Evolutionary conservation across 2,113 vertebrate genomes (phyloP), one percentile per base, ranked within the genome.

Genomic region (Pogona vitticeps): DNA sequence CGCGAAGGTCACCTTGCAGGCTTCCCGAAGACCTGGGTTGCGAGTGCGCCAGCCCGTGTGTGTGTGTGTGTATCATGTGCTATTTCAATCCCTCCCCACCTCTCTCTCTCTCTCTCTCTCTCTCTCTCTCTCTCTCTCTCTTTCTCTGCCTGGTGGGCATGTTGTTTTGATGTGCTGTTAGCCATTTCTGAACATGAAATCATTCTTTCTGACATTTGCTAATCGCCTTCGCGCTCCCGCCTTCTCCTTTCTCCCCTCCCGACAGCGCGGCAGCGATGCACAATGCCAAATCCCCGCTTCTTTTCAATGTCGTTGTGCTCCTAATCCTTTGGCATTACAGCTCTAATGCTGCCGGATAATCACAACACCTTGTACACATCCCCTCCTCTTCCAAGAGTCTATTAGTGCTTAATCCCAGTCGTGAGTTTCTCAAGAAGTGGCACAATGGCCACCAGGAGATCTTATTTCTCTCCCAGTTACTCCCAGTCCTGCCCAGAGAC

Each of bases 181-280:
- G 21, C 52, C 63, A 20, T 70, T 67, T 28, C 7, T 33, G 42
- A 68, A n/a, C 33, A 56, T 58, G 59, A 82, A 76, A 82, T 68
- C 61, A 40, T 87, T 82, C 84, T 58, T 76, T 31, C 33, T 82
- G 80, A 61, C 80, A 33, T 87, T 76, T 33, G 73, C 73, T 87
- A 68, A 82, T 71, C 28, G 33, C 86, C 46, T 76, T 31, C n/a
- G 2, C 28, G 2, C 20, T 3, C 42, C 42, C 63, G 58, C 65
- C 76, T 63, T 46, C 56, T 46, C 46, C 28, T 13, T 18, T 6
- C 36, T 14, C 46, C 7, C 12, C 33, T 20, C 33, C 71, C 71
- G 3, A 58, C 12, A 31, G 46, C 3, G 5, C 3, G n/a, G n/a
- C n/a, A 7, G 36, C 9, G 20, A 5, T 26, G 9, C 4, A 58